These are phyloP conservation scores for Halcyon leucocephala DNA, from an alignment of 2,797 vertebrate genomes.

Conservation along the genomic window DNA sequence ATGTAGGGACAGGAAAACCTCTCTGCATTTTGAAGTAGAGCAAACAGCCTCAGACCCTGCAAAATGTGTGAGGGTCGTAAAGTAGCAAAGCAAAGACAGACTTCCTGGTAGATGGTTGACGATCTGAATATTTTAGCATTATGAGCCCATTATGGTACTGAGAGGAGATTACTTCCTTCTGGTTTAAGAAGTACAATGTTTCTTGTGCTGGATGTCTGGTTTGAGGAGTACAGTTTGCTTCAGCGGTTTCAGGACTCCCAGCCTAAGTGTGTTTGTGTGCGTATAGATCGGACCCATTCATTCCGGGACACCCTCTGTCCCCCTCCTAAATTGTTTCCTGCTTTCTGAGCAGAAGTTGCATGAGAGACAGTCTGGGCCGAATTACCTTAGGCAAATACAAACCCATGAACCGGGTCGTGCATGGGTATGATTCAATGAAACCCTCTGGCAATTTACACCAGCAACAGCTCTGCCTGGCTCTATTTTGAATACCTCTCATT, in stretches of 20 bases:
- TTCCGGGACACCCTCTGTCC: not conserved
- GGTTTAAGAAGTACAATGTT: not conserved
- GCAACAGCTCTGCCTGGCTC: not conserved
- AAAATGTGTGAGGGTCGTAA: not conserved
- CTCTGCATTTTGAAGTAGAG: conserved; percentile 2
- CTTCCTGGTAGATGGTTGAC: not conserved
- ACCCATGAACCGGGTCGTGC: not conserved
- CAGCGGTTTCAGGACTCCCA: not conserved
- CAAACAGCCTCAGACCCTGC: not conserved
- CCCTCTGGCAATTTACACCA: not conserved
- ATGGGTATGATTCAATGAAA: not conserved
- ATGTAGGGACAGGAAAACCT: not conserved
- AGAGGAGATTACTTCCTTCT: not conserved
- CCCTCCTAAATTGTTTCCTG: not conserved
- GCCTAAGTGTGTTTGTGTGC: not conserved
- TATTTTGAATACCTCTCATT: not conserved
- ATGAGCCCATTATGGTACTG: not conserved
- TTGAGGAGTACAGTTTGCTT: not conserved
- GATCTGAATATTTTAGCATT: not conserved
- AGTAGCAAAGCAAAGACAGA: not conserved
- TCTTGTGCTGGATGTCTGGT: not conserved
- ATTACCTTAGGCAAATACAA: conserved; percentile 9
- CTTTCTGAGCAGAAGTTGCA: not conserved
- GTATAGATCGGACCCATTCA: not conserved
- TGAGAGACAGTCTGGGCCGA: not conserved